Evolutionary conservation across 2,797 vertebrate species (phyloP), one percentile per base, ranked within the genome.

Genomic region (Danio jaintianensis): DNA sequence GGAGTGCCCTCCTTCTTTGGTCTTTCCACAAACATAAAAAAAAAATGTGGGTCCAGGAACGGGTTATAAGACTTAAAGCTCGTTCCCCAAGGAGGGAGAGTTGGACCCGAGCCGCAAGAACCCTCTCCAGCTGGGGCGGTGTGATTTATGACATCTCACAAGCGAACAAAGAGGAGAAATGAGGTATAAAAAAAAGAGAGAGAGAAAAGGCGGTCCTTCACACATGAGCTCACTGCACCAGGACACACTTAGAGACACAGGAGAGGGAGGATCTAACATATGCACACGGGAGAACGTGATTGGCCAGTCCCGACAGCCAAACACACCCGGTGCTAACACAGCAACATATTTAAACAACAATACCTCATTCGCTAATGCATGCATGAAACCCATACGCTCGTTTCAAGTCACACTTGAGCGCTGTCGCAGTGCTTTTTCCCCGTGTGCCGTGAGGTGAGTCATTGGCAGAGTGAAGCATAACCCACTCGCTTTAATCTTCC

Each of bases 141-240:
- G 86, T 94, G 93, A 94, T 93, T 93, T 93, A 93, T 94, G 86
- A 90, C 87, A 92, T 90, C 84, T 91, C 89, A 83, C 90, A 86
- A 47, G 88, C 81, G 86, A 89, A 91, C 90, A 91, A 90, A 92
- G 89, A 88, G 88, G 88, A 92, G 88, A 82, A 88, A 90, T 91
- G 91, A 90, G 88, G 82, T 88, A 88, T 90, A 88, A 59, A 53
- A 7, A 13, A 88, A 91, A 88, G 4, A 22, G 12, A 16, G 12
- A 22, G 12, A 22, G 90, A 91, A 91, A 38, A 64, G 59, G 78
- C 11, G 50, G 90, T 90, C 90, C 89, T 92, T 89, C 89, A 87
- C 90, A 89, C 89, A 90, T 88, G 88, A 90, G 91, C 88, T 87
- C 89, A 91, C 90, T 93, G 91, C 93, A 89, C 83, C 92, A 93